Evolutionary conservation across 2,797 vertebrate genomes (phyloP), one percentile per base, ranked within the genome.

Genomic region (Pseudomugil gertrudae): DNA sequence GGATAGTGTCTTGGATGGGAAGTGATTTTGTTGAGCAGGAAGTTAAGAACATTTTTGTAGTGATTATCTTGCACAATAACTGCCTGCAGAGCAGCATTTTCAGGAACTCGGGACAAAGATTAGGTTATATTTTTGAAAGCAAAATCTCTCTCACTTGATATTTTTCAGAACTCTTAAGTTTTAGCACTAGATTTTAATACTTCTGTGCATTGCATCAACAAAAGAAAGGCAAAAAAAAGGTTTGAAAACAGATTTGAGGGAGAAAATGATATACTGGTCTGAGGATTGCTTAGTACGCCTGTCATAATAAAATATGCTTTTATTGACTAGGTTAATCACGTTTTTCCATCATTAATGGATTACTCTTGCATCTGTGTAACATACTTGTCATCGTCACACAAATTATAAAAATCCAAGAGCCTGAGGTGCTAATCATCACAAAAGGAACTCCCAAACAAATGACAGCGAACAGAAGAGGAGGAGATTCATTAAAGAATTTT

Each of bases 11-110:
- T 83, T 74, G 74, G 80, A 93, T 91, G 70, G 87, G 85, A 92
- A 92, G 90, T 90, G 93, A 93, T 93, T 94, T 91, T 90, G 87
- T 88, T 80, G 83, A 91, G 84, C 87, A 78, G 85, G 81, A 93
- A 92, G 89, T 92, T 91, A 88, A 80, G 72, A 88, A 79, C 57
- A 26, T 81, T 90, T 91, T 89, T 79, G 78, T 83, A 69, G 84
- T 81, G 85, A 93, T 92, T 80, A 92, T 85, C 69, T 59, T 43
- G 60, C 67, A 82, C 85, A 83, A 87, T 90, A 91, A 89, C 74
- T 27, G 48, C 70, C 79, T 51, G 81, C 75, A 79, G 69, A 78
- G 84, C 66, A 63, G 52, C 59, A 77, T 57, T 69, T 35, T 59
- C 21, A 59, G 71, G 43, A 32, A 29, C 30, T 9, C 14, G 14